Base-by-base conservation (phyloP, 2,888 invertebrate species). In the Esperia sulphurella region DNA sequence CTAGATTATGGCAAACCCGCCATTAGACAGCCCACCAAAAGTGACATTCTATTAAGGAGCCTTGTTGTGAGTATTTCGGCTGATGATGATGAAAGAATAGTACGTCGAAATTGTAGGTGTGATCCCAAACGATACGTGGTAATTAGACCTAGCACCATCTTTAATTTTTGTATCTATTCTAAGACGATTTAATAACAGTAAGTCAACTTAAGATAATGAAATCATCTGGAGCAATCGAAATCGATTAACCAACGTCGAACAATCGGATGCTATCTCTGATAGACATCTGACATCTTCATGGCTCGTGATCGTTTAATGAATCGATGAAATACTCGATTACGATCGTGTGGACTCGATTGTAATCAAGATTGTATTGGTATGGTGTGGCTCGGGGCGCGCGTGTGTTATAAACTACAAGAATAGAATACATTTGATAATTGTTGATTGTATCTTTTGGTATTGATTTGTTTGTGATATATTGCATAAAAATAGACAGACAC, bases 191-290 rank as follows among this genome's bases (percentile, higher is more conserved):
- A 12, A 38, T 38, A 13, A 38, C 38, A 38, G 13, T n/a, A 38
- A 38, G 38, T 38, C 12, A 38, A 38, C 38, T 7, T 12, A 13
- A 14, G 9, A 28, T 28, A 41, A 46, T 41, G 33, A 46, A 21
- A 46, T 46, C 35, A 8, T 10, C 5, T 45, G 14, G 14, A 45
- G 42, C 35, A 37, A 48, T 48, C 30, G n/a, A 39, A 43, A 43
- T 46, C 41, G 41, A 48, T 48, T 48, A 48, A 43, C 48, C 31
- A 48, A 48, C 35, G 12, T 37, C 40, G 44, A 44, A 48, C 48
- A 48, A 48, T 44, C 46, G 40, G 13, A 47, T 47, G 13, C 28
- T 43, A 47, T 43, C 35, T 35, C 35, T 9, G 3, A 6, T 31
- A 6, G n/a, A 35, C 42, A 47, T 47, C 41, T 39, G 47, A 47